These are phyloP conservation scores for Perca schrenkii DNA, from an alignment of 2,113 vertebrate genomes.

Conservation along the genomic window DNA sequence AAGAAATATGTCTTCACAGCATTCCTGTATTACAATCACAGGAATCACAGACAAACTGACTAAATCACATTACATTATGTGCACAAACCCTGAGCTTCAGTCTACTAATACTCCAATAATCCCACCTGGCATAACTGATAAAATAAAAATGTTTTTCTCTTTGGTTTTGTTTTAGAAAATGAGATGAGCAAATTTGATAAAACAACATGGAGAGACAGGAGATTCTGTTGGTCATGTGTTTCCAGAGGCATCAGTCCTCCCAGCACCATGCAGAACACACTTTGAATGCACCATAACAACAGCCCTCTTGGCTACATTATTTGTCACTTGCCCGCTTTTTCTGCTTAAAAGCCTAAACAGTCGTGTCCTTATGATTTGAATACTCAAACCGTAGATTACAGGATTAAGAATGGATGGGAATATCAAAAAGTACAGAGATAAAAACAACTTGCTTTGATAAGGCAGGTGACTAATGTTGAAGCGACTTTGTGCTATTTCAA, in stretches of 20 bases:
- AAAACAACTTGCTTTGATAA: slow-evolving; percentile 53
- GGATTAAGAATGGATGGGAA: slow-evolving; percentile 74
- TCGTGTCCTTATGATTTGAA: slow-evolving; percentile 26
- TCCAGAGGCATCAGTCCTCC: neutral
- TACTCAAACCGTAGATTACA: slow-evolving; percentile 67
- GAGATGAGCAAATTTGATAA: slow-evolving; percentile 13
- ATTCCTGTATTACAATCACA: neutral
- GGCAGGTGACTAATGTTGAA: slow-evolving; percentile 48
- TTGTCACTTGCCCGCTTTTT: slow-evolving; percentile 18
- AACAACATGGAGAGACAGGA: neutral
- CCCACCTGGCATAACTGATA: neutral
- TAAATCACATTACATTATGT: neutral
- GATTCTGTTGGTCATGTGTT: neutral
- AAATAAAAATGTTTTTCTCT: neutral
- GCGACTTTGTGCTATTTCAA: slow-evolving; percentile 69
- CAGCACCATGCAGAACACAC: neutral
- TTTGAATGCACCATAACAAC: neutral
- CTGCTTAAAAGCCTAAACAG: slow-evolving; percentile 35
- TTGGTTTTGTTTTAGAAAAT: neutral
- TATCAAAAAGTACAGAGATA: slow-evolving; percentile 76
- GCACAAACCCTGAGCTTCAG: slow-evolving; percentile 5
- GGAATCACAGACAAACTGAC: neutral
- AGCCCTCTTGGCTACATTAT: neutral
- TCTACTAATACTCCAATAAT: neutral
- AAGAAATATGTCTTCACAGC: neutral